Evolutionary conservation across 2,888 invertebrate species (phyloP), one percentile per base, ranked within the genome.

Genomic region (Dynastes hyllus): DNA sequence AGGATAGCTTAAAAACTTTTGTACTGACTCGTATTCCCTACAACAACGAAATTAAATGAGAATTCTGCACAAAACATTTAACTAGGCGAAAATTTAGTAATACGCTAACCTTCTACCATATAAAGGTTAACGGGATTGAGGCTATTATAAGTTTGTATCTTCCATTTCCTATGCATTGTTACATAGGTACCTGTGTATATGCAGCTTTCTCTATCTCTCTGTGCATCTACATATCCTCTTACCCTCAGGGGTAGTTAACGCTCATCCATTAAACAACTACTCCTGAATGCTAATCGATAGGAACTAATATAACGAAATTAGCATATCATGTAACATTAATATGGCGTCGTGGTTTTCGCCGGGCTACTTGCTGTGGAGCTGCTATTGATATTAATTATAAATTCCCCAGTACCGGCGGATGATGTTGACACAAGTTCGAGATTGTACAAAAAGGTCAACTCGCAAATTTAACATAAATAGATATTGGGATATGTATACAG

Each of bases 231-330:
- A 58, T 22, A 58, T 58, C 55, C 27, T 58, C 55, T 58, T 22
- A 22, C 55, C 55, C 22, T 58, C 32, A 22, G 55, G 22, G 22
- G 9, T 58, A 22, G 22, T 8, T 58, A 32, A 58, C 73, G 58
- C 73, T 27, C 8, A 61, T 27, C 51, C 58, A 75, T 75, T 61
- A 75, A 75, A 75, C 50, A 75, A 61, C 45, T 63, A 63, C 61
- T 40, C 16, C 29, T 32, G 61, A 75, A 75, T 63, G 61, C 40
- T 75, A 75, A 75, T 75, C 73, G 73, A 75, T 75, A 61, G 45
- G 61, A 75, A 75, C 73, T 75, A 75, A 73, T 75, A 75, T 75
- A 75, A 75, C 61, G 73, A 75, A 75, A 75, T 75, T 75, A 75
- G 73, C 73, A 75, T 75, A 75, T 61, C 61, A 75, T 75, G 73